Evolutionary conservation across 2,888 invertebrate genomes (phyloP), one percentile per base, ranked within the genome.

Genomic region (Parasteatoda lunata): DNA sequence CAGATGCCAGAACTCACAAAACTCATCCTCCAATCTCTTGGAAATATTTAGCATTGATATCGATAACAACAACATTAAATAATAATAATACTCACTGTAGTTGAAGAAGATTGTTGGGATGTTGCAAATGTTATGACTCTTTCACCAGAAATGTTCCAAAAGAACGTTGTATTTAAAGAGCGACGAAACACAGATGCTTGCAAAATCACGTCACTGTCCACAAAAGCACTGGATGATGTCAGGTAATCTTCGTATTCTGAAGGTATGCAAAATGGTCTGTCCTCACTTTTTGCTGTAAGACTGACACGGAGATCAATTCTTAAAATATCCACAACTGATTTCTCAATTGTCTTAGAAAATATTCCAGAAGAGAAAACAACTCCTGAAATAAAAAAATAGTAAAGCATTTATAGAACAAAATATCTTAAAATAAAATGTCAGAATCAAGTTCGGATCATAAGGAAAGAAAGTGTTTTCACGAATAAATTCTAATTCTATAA

Each of bases 341-440:
- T 59, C 48, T 72, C 51, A 1, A 71, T 5, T 3, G 77, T 71
- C 30, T 65, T 65, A 65, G 83, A 51, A 5, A 51, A 5, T 7
- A 83, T 7, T 65, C 83, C 83, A 52, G 83, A 71, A 3, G 83
- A 77, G 47, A 83, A 77, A 9, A 77, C 15, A 3, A 83, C 71
- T 5, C 70, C 83, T 83, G 45, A 5, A 71, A 71, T 13, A 47
- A 47, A 52, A 51, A 80, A 66, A 52, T 5, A 52, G 11, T 47
- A 30, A 30, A 30, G 30, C 30, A 30, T 30, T 30, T n/a, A n/a
- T n/a, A n/a, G n/a, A n/a, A n/a, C n/a, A n/a, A n/a, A n/a, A n/a
- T n/a, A n/a, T n/a, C n/a, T n/a, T n/a, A n/a, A n/a, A n/a, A n/a
- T n/a, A n/a, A n/a, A n/a, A n/a, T n/a, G n/a, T n/a, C n/a, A n/a